A percentile compares a stretch with the other conserved stretches of the same genome.
phyloP scores from a whole-genome alignment of 2,113 vertebrate genomes.

The Phalacrocorax pelagicus region DNA sequence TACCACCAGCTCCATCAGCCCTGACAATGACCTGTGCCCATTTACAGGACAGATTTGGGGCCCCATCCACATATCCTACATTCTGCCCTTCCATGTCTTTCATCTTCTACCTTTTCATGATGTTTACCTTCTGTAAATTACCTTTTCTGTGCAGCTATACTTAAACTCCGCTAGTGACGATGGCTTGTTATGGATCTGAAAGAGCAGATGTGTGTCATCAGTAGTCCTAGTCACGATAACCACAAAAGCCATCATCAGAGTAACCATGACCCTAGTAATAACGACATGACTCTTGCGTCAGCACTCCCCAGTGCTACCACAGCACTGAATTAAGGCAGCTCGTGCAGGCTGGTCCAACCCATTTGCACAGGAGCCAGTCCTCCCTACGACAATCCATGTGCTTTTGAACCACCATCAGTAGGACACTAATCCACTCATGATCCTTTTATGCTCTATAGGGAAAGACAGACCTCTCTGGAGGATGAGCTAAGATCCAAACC shows the following conservation, averaged over 20 bases:
- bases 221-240: background rate
- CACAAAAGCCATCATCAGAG: background rate
- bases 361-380: background rate
- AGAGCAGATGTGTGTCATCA: background rate
- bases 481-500: background rate
- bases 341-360: background rate
- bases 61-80: background rate
- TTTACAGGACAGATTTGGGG: background rate
- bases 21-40: background rate
- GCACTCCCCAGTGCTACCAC: background rate
- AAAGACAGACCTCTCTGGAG: background rate
- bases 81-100: background rate
- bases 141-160: background rate
- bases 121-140: background rate
- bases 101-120: background rate
- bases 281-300: rapidly evolving
- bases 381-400: background rate
- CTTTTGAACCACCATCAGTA: background rate
- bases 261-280: background rate
- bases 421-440: background rate
- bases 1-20: background rate
- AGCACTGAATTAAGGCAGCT: background rate
- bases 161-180: background rate
- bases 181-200: background rate
- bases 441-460: background rate